Conservation (phyloP, 2,113 vertebrate genomes). For the Peromyscus maniculatus region DNA sequence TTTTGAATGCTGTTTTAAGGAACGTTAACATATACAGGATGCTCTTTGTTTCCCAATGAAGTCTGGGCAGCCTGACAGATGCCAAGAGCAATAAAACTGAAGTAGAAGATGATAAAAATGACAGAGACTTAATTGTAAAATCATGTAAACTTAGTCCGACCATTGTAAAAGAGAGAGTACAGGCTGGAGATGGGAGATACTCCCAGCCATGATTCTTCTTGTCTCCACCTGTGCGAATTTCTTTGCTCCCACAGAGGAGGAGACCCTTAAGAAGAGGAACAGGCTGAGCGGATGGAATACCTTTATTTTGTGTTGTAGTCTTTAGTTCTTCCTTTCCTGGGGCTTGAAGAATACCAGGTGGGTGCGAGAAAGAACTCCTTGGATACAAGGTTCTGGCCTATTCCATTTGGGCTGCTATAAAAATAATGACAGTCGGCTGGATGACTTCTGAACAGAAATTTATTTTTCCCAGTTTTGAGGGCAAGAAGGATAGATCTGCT, state of each 20-base stretch:
- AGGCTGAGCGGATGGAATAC: background rate
- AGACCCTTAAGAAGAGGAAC: background rate
- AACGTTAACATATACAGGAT: background rate
- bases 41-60: slow-evolving; percentile 33
- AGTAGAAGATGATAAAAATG: background rate
- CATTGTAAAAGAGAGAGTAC: background rate
- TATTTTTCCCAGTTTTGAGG: background rate
- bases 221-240: background rate
- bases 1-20: background rate
- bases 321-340: background rate
- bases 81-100: background rate
- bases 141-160: background rate
- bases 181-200: background rate
- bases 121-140: background rate
- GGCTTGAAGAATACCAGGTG: background rate
- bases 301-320: background rate
- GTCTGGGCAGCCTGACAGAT: background rate
- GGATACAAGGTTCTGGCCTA: background rate
- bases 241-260: background rate
- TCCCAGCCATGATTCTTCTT: background rate
- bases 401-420: background rate
- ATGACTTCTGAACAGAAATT: background rate
- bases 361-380: background rate
- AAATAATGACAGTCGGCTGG: background rate
- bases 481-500: background rate